Evolutionary conservation across 2,797 vertebrate genomes (phyloP).

Genomic region (Smutsia temminckii): DNA sequence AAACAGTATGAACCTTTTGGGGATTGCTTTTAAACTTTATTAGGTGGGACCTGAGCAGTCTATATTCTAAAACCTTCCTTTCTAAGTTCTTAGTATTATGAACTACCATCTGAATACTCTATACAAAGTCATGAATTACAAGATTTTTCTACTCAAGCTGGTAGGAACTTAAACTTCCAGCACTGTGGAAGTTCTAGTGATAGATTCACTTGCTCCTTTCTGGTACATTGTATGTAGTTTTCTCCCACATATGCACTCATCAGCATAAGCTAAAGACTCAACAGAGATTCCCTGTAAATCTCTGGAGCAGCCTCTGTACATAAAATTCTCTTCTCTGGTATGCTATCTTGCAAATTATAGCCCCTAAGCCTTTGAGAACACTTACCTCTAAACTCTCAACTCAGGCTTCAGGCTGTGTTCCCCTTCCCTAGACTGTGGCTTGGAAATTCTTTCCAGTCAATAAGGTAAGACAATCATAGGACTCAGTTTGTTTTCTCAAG

Average conservation of each 20-base stretch:
- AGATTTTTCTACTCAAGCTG: neutral
- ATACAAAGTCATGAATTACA: neutral
- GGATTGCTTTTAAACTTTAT: neutral
- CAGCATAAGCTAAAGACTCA: neutral
- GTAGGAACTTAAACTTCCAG: neutral
- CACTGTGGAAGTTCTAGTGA: neutral
- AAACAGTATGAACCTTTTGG: neutral
- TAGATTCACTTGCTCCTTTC: neutral
- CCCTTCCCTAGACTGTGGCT: neutral
- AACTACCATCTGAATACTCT: neutral
- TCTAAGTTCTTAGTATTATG: neutral
- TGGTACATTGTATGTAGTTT: neutral
- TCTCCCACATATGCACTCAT: neutral
- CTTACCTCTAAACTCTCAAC: neutral
- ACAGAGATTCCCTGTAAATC: neutral
- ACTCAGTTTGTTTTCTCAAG: neutral
- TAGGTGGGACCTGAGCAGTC: neutral
- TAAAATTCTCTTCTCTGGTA: neutral
- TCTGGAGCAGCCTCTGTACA: neutral
- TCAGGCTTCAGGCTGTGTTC: neutral
- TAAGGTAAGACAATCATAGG: neutral
- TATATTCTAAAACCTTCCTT: neutral
- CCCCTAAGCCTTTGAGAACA: rapidly evolving
- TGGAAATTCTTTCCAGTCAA: neutral
- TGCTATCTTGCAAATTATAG: neutral